phyloP scores from a whole-genome alignment of 2,797 vertebrate species.

The Tangara arthus region DNA sequence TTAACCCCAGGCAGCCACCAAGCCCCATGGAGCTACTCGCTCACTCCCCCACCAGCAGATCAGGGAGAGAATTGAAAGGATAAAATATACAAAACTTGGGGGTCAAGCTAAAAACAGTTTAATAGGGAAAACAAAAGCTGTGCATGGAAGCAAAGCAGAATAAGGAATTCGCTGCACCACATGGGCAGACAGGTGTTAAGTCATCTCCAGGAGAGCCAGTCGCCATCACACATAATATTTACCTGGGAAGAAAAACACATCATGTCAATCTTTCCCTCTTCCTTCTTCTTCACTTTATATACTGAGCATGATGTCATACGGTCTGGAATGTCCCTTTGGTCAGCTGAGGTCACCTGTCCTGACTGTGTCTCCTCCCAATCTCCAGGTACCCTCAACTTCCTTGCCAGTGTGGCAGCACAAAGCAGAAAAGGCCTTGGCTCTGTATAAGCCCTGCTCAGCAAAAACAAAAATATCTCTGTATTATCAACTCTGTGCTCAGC shows the following conservation, averaged over 20 bases:
- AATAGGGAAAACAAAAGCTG: neutral
- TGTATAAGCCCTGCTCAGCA: neutral
- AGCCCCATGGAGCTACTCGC: accelerated
- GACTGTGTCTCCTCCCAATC: neutral
- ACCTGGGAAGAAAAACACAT: neutral
- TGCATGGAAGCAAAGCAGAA: neutral
- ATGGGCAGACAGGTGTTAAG: neutral
- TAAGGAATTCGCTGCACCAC: neutral
- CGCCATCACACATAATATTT: accelerated
- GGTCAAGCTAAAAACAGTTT: neutral
- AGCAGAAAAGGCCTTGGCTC: neutral
- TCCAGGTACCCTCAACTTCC: neutral
- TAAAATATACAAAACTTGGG: neutral
- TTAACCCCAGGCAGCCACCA: neutral
- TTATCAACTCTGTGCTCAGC: neutral
- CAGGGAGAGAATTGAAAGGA: neutral
- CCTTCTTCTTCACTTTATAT: neutral
- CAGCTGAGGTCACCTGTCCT: neutral
- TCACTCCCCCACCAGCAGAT: neutral
- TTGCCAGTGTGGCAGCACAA: neutral
- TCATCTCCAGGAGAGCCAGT: neutral
- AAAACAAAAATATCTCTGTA: neutral
- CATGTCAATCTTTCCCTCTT: neutral
- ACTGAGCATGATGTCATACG: neutral
- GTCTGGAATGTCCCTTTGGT: neutral